Evolutionary conservation across 2,888 invertebrate species (phyloP), one percentile per base, ranked within the genome.

Genomic region (Horisme vitalbata): DNA sequence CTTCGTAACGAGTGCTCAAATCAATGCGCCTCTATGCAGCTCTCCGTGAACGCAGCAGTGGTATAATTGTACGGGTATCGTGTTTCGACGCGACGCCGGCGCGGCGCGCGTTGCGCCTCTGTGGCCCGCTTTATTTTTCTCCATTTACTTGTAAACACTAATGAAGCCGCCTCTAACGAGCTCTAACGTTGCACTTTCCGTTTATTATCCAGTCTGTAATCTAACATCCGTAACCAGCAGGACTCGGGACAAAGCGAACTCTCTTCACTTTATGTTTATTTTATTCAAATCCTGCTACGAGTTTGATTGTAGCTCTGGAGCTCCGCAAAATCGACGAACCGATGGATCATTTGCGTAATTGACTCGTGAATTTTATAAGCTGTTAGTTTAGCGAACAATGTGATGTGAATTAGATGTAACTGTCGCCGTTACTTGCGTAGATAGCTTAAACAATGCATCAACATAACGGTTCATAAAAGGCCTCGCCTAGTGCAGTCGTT

Each of bases 131-230:
- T 66, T 64, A 64, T 75, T 79, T 80, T 82, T 78, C 74, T 70
- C 70, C 56, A 67, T 73, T 78, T 71, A 66, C 68, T 70, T 61
- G 74, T 74, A 72, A 75, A 72, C 76, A 75, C 78, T 84, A 85
- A 86, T 82, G 84, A 84, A 80, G 76, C 71, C 73, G 63, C 59
- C 64, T 71, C 76, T 84, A 83, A 83, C 82, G 80, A 83, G 79
- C 75, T 70, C 68, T 69, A 75, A 71, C 78, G 69, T 61, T 71
- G 75, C 76, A 71, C 67, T 76, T 67, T 74, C 65, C 70, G 68
- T 71, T 78, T 76, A 76, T 74, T 79, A 83, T 79, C 78, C 67
- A 65, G 69, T 64, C 72, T 73, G 68, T 75, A 74, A 83, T 79
- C 77, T 75, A 65, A 67, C 65, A 68, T 70, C 53, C 51, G 38